A percentile compares a stretch with the other conserved stretches of the same genome.
Evolutionary conservation across 2,888 invertebrate genomes (phyloP).

Genomic region (Dryococelus australis): DNA sequence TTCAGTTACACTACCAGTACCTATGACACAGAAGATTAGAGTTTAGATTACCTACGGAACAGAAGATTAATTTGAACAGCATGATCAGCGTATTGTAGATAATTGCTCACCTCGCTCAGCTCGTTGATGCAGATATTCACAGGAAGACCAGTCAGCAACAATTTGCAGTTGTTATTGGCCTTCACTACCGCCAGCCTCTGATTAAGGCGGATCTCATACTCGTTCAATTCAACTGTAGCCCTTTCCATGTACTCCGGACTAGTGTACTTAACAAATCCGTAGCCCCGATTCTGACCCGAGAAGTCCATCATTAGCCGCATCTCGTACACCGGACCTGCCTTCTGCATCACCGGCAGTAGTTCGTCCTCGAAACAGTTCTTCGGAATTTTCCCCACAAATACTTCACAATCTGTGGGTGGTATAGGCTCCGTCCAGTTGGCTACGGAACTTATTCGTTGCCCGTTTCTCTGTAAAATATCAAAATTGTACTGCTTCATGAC

Average conservation of each 20-base stretch:
- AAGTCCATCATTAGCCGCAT: conserved; percentile 66
- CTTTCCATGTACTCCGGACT: conserved; percentile 38
- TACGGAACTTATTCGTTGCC: conserved; percentile 66
- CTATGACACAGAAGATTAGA: too few relatives aligned
- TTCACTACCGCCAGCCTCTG: conserved; percentile 61
- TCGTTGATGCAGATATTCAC: conserved; percentile 59
- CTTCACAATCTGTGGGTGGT: conserved; percentile 60
- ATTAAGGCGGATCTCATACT: conserved; percentile 36
- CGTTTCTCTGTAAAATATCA: conserved; percentile 66
- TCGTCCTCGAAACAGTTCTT: conserved; percentile 63
- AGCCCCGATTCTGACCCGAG: conserved; percentile 62
- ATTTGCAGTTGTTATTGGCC: conserved; percentile 64
- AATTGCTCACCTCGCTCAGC: conserved; percentile 52
- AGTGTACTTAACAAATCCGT: conserved; percentile 62
- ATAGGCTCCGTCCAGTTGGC: conserved; percentile 58
- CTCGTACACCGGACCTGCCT: conserved; percentile 61
- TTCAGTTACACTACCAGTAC: too few relatives aligned
- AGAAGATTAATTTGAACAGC: too few relatives aligned
- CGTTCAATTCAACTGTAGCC: conserved; percentile 48
- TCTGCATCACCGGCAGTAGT: conserved; percentile 61
- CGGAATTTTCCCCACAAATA: conserved; percentile 68
- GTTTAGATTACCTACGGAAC: too few relatives aligned
- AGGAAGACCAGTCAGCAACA: conserved; percentile 65
- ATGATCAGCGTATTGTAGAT: too few relatives aligned
- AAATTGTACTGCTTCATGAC: conserved; percentile 12